Base-by-base conservation (phyloP, 2,888 invertebrate species). In the Clunio marinus region DNA sequence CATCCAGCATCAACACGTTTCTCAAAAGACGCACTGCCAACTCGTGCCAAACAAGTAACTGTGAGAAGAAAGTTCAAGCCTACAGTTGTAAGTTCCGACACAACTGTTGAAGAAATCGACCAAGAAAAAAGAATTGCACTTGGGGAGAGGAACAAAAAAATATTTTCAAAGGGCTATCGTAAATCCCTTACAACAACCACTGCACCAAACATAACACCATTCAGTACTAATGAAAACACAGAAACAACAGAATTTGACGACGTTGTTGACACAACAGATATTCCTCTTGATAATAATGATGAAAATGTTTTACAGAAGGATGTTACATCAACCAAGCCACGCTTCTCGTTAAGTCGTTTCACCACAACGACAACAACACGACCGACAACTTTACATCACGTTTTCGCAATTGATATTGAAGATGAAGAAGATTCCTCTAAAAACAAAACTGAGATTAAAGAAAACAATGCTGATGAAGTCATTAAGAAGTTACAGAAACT, bases 401-500 rank as follows among this genome's bases (percentile, higher is more conserved):
- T 83, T 17, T 83, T 83, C 72, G 80, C 82, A 1, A 74, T 81
- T 72, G 73, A 76, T 69, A 74, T 76, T 63, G 76, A 74, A 70
- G 74, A 75, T 58, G 70, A 73, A 60, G 73, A 77, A 17, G 63
- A 68, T 27, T 20, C 27, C 15, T 15, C 59, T 0, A 70, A 22
- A 60, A 70, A 59, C 8, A 37, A 57, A 35, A n/a, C 28, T 13
- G 32, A 10, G 2, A 20, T 20, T 24, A 74, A 76, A 69, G 73
- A 75, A 59, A 72, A 78, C 5, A 80, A 80, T 2, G 75, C 80
- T 10, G 74, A 81, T 27, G 81, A 81, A 77, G 80, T 81, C 15
- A 73, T 72, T 41, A 74, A 74, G 25, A 77, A 75, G 71, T 78
- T 82, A 28, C 82, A 87, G 72, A 85, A 84, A 76, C 74, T 88